Evolutionary conservation across 37 sponge, comb jelly and placozoan species (phyloP), one percentile per base, ranked within the genome.

Genomic region (Cliona cf. orientalis): DNA sequence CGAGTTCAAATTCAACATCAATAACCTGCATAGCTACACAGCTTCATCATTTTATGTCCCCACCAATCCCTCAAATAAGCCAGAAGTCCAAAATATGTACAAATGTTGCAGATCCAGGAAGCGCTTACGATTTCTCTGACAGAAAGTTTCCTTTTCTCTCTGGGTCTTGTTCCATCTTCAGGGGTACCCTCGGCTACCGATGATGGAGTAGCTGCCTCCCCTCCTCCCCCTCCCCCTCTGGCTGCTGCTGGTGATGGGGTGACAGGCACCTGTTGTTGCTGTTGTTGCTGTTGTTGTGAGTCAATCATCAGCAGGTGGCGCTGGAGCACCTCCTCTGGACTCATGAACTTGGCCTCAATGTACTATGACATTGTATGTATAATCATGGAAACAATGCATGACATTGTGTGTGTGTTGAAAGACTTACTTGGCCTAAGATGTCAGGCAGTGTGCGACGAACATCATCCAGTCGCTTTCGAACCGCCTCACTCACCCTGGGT

Each of bases 101-200:
- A 11, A 6, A 46, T 72, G 49, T 34, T 46, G 33, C 19, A 5
- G 3, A n/a, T n/a, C n/a, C n/a, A n/a, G n/a, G n/a, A n/a, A 66
- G 35, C 3, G 33, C 79, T 79, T 37, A 82, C 82, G 73, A 82
- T 71, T 42, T 82, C 82, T n/a, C 82, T 59, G 23, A 72, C 82
- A 45, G 82, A 63, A 5, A 71, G 35, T 26, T 38, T 75, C n/a
- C 42, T 9, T 21, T 60, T 75, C 42, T 58, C 39, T 33, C 19
- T 37, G n/a, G n/a, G n/a, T n/a, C n/a, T n/a, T n/a, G n/a, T 23
- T 57, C 59, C 66, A 32, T 46, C 34, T 44, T 44, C 31, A 42
- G 25, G n/a, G 26, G 7, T 4, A 17, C 66, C 2, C 5, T 66
- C 66, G 31, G 31, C 2, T 66, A 31, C 1, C 17, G 19, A 31